These are phyloP conservation scores for Rhynchotus rufescens DNA, from an alignment of 2,797 vertebrate species.

Conservation along the genomic window DNA sequence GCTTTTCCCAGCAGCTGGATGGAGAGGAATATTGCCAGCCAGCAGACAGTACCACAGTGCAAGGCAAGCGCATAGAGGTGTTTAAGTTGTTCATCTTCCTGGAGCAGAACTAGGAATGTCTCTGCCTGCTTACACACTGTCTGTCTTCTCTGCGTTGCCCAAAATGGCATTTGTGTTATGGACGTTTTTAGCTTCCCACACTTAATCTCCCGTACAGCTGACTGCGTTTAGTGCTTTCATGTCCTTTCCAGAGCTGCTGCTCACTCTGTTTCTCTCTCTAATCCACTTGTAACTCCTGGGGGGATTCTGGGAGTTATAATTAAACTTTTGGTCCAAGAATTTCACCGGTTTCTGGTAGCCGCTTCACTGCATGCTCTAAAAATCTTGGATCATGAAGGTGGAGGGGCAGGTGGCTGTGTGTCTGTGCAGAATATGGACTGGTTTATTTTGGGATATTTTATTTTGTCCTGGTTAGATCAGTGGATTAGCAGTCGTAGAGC, in stretches of 20 bases:
- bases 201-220: constrained; percentile 24
- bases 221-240: constrained; percentile 40
- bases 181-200: constrained; percentile 3
- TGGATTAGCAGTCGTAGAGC: background rate
- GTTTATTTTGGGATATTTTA: background rate
- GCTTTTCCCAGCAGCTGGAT: background rate
- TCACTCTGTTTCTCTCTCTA: constrained; percentile 39
- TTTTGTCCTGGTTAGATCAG: background rate
- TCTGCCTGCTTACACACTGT: background rate
- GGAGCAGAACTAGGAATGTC: background rate
- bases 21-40: background rate
- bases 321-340: constrained; percentile 59
- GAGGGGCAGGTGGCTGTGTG: background rate
- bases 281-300: constrained; percentile 53
- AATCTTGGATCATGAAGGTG: background rate
- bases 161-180: constrained; percentile 26
- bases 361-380: background rate
- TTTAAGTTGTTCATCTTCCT: background rate
- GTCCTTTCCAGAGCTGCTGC: constrained; percentile 16
- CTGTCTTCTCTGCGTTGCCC: background rate
- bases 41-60: background rate
- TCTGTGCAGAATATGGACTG: background rate
- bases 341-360: constrained; percentile 27
- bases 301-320: constrained; percentile 26
- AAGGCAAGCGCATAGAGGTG: background rate